Base-by-base conservation (phyloP, 2,113 vertebrate genomes). In the Misgurnus anguillicaudatus region DNA sequence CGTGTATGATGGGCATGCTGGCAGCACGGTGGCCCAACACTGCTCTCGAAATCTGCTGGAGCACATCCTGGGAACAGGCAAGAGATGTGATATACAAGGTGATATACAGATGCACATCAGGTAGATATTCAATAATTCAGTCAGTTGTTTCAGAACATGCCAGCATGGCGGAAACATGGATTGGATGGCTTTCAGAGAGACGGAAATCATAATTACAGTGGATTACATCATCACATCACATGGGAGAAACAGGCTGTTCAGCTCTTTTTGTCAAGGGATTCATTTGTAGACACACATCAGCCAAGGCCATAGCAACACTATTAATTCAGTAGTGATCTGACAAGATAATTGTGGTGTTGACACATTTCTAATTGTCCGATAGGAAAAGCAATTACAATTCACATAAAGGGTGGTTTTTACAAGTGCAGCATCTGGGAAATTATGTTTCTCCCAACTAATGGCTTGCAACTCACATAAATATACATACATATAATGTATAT, bases 1-100 rank as follows among this genome's bases (percentile, higher is more conserved):
- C 0, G 92, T 94, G 31, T 92, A 92, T 0, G 94, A 95, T 39
- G 90, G 94, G 3, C 94, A 94, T 7, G 90, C 93, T 0, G 93
- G 93, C 4, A 87, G 85, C 75, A 84, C 65, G 0, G 94, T 92
- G 58, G 93, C 93, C 5, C 90, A 90, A 42, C 88, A 93, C 79
- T 92, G 92, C 79, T 94, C 93, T 3, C 85, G 88, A 77, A 91
- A 94, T 80, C 89, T 95, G 42, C 90, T 94, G 48, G 89, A 89
- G 62, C 92, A 93, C 80, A 87, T 94, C 45, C 62, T 93, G 68
- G 80, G 89, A 53, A 90, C 88, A 88, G 92, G 93, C 93, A 72
- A 89, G 79, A 39, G 13, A 39, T n/a, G 51, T 13, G 57, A 13
- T 67, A 16, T 0, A 24, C 19, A 77, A 4, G 1, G 11, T n/a